Evolutionary conservation across 2,113 vertebrate genomes (phyloP), one percentile per base, ranked within the genome.

Genomic region (Ceyx melanurus): DNA sequence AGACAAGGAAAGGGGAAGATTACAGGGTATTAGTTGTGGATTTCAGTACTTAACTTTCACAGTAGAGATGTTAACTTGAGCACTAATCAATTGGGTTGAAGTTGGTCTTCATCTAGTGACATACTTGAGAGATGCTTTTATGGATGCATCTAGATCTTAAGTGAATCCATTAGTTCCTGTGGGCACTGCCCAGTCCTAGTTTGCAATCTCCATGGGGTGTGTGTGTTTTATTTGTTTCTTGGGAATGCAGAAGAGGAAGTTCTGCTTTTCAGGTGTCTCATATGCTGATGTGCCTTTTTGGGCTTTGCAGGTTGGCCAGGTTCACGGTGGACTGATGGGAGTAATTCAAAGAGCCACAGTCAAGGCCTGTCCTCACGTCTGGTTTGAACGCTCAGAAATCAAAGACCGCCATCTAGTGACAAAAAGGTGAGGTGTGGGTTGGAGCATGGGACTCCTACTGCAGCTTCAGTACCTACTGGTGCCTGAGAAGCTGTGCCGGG

Each of bases 351-450:
- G 98, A 97, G 98, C 99, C 8, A 99, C 99, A 7, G 98, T 98
- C 46, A 98, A 97, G 89, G 98, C 99, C 21, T 99, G 98, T 92
- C 99, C 99, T 54, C 99, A 99, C 5, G 98, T 99, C 46, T 99
- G 99, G 99, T 99, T 99, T 80, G 99, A 99, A 93, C 98, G 99
- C 84, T 99, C 98, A 0, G 99, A 99, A 96, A 98, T 99, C 85
- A 99, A 98, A 89, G 99, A 99, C 91, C 98, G 99, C 56, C 98
- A 99, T 58, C 95, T 99, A 21, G 99, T 99, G 94, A 98, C 98
- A 54, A 98, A 97, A 96, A 98, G 99, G 99, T 99, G 96, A 94
- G 43, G 8, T 6, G 35, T 61, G 53, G 18, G 26, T 31, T 31
- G 54, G 62, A 42, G 50, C 31, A 1, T 29, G 48, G 17, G 11